phyloP scores from a whole-genome alignment of 2,888 invertebrate genomes.

The Thelaira solivaga region DNA sequence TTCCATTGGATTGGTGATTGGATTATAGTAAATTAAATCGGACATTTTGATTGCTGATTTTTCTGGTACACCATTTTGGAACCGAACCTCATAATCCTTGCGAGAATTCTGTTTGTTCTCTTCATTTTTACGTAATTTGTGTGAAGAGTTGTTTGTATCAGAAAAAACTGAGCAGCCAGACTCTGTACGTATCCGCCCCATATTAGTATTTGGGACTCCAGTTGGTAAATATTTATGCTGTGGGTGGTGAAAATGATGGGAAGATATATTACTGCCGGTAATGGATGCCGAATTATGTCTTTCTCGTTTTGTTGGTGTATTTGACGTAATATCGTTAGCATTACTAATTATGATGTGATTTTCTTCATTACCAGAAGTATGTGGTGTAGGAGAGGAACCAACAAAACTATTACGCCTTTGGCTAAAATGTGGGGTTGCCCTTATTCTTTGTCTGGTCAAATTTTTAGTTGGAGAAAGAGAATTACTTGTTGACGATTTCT shows the following conservation, averaged over 20 bases:
- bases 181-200: constrained; percentile 75
- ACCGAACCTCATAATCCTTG: constrained; percentile 72
- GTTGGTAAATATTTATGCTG: constrained; percentile 69
- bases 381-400: constrained; percentile 76
- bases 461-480: constrained; percentile 78
- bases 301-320: constrained; percentile 68
- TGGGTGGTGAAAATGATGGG: constrained; percentile 61
- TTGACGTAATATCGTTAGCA: constrained; percentile 63
- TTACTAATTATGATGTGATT: background rate
- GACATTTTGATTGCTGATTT: constrained; percentile 90
- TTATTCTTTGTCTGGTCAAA: constrained; percentile 82
- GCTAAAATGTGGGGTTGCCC: constrained; percentile 83
- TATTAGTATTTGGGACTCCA: constrained; percentile 67
- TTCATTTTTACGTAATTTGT: constrained; percentile 76
- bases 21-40: constrained; percentile 95
- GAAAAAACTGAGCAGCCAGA: constrained; percentile 75
- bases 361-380: constrained; percentile 63
- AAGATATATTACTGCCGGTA: constrained; percentile 13
- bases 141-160: constrained; percentile 66
- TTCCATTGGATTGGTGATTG: constrained; percentile 86
- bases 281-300: constrained; percentile 70
- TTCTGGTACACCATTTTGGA: constrained; percentile 78
- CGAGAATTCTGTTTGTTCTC: constrained; percentile 77
- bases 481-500: constrained; percentile 66
- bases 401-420: constrained; percentile 82